Conservation (phyloP, 2,113 vertebrate genomes). For the Perca fluviatilis region DNA sequence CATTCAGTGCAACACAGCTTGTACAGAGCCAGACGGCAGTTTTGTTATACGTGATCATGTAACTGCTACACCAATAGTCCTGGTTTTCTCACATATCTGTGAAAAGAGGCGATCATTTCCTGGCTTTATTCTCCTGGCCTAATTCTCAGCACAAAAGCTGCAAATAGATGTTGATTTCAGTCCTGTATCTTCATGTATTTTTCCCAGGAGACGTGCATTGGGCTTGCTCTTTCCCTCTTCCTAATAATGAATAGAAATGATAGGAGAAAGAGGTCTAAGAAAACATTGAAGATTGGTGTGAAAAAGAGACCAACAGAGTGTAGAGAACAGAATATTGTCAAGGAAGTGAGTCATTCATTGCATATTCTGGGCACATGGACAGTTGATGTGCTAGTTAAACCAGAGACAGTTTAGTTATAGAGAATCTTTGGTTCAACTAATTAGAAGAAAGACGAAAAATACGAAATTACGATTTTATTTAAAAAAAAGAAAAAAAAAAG, state of each 20-base stretch:
- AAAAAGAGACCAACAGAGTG: neutral
- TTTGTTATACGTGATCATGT: neutral
- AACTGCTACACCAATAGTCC: constrained; percentile 6
- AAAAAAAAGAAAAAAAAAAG: no score
- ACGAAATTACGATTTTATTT: neutral
- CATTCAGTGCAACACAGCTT: constrained; percentile 5
- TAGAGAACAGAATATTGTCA: neutral
- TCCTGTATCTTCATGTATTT: constrained; percentile 38
- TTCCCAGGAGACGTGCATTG: constrained; percentile 15
- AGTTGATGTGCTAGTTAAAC: no score
- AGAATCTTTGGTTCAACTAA: no score
- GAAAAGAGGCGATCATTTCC: neutral
- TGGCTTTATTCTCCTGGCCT: constrained; percentile 24
- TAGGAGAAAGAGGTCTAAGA: neutral
- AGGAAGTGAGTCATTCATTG: constrained; percentile 30
- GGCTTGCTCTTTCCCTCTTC: constrained; percentile 3
- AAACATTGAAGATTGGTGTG: neutral
- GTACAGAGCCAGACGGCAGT: neutral
- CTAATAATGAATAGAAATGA: constrained; percentile 26
- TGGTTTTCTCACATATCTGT: constrained; percentile 21
- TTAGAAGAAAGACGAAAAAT: neutral
- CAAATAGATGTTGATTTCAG: constrained; percentile 25
- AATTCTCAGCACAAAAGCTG: constrained; percentile 35
- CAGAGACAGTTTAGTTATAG: no score
- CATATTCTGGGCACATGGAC: neutral